Percentiles rank a stretch among this genome's conserved stretches.
phyloP scores from a whole-genome alignment of 2,888 invertebrate species.

The Chrysopilus asiliformis region DNA sequence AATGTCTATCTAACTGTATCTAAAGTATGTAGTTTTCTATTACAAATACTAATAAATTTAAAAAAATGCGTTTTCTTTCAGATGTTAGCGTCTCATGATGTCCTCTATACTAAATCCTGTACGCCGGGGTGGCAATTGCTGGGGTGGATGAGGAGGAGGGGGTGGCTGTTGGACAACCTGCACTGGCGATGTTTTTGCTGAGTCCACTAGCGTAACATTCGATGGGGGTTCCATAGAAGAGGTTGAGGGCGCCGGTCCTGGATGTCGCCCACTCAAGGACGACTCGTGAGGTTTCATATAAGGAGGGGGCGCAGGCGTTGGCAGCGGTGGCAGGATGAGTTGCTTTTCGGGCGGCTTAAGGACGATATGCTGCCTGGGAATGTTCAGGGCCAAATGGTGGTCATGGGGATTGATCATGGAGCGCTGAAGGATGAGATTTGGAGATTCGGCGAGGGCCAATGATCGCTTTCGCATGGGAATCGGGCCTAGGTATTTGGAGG shows the following conservation, averaged over 20 bases:
- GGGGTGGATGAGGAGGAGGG: constrained; percentile 10
- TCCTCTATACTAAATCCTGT: constrained; percentile 85
- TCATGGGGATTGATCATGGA: constrained; percentile 11
- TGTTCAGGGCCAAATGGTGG: constrained; percentile 23
- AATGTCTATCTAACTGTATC: no score
- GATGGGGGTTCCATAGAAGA: constrained; percentile 18
- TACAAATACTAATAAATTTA: no score
- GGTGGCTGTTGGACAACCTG: constrained; percentile 34
- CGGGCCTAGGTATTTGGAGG: constrained; percentile 34
- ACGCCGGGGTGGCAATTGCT: constrained; percentile 48
- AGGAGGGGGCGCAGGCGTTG: no score
- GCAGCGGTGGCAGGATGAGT: constrained; percentile 15
- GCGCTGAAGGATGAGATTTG: constrained; percentile 20
- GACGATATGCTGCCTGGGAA: constrained; percentile 25
- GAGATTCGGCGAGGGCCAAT: constrained; percentile 24
- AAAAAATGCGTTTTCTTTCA: no score
- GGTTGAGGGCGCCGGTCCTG: constrained; percentile 12
- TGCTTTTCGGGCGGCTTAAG: constrained; percentile 16
- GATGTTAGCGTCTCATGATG: constrained; percentile 76
- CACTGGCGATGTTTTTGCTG: constrained; percentile 17
- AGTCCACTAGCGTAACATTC: constrained; percentile 24
- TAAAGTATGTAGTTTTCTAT: no score
- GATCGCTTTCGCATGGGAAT: constrained; percentile 33
- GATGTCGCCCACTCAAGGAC: no score
- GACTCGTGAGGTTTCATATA: no score